Evolutionary conservation across 2,797 vertebrate genomes (phyloP).

Genomic region (Microcaecilia unicolor): DNA sequence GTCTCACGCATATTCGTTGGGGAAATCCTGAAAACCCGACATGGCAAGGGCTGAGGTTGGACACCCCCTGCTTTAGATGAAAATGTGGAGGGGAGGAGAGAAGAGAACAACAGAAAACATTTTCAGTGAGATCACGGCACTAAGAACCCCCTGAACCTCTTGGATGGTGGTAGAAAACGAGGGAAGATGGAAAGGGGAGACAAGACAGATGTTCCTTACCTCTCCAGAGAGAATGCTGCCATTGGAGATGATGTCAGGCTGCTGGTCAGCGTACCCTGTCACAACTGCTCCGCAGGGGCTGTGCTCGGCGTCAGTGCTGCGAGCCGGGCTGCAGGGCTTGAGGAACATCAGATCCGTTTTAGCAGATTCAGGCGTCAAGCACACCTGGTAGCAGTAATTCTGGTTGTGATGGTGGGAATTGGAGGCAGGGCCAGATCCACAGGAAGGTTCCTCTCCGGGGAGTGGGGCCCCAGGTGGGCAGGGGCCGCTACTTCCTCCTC

Average conservation of each 20-base stretch:
- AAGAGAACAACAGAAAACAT: no score
- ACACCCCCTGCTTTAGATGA: no score
- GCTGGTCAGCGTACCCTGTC: conserved; percentile 85
- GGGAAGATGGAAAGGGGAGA: conserved; percentile 9
- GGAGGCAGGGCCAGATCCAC: conserved; percentile 69
- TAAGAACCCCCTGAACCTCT: no score
- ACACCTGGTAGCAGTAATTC: conserved; percentile 98
- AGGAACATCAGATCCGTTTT: conserved; percentile 98
- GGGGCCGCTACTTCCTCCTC: conserved; percentile 66
- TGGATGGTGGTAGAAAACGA: no score
- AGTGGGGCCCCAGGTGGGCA: conserved; percentile 59
- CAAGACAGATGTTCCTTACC: conserved; percentile 63
- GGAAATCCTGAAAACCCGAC: no score
- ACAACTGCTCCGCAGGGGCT: conserved; percentile 87
- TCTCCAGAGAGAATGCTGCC: conserved; percentile 90
- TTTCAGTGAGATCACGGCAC: no score
- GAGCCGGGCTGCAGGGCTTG: conserved; percentile 86
- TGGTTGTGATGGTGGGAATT: conserved; percentile 86
- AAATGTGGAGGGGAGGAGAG: no score
- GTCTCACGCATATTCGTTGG: no score
- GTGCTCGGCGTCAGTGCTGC: conserved; percentile 84
- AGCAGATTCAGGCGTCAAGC: conserved; percentile 93
- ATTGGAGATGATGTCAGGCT: conserved; percentile 96
- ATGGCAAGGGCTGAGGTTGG: no score
- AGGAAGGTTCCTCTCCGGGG: conserved; percentile 78